Base-by-base conservation (phyloP, 2,797 vertebrate species). In the Molothrus aeneus region DNA sequence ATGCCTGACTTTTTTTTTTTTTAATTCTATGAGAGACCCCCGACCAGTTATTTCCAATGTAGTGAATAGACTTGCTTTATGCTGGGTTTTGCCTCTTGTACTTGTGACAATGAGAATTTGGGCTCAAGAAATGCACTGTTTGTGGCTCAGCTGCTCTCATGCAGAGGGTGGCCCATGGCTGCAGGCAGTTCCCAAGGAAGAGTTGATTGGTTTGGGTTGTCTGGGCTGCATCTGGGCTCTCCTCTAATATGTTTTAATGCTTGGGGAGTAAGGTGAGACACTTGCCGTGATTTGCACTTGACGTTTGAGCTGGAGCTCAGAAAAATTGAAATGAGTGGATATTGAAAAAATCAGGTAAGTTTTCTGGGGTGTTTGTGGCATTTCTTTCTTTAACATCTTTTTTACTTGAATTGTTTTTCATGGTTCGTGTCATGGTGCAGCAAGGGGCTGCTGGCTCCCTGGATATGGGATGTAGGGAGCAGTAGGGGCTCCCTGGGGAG, bases 141-240 rank as follows among this genome's bases (percentile, higher is more conserved):
- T 42, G 19, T 70, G 48, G 40, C 43, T 51, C 28, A 66, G 43
- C 50, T 61, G 12, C 26, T 53, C 19, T 53, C 22, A 6, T 36
- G 22, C 43, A 36, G 28, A 70, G 31, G 15, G 21, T 28, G 38
- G 15, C 6, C 60, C 17, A 2, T 0, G 2, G 2, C 2, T 61
- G 28, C 0, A 0, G 70, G n/a, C 61, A 32, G 17, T 20, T 85
- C 64, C 25, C 0, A 0, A 13, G 8, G 26, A 36, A 54, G 31
- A 24, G 20, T 17, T 3, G 8, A 50, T 31, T 83, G 72, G 8
- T 84, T 77, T 80, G 36, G 10, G 7, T 47, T 15, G 17, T 28
- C 22, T 25, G 7, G 24, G 40, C 4, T 57, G n/a, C 3, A 1
- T 59, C 68, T 86, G 36, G 17, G 2, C 40, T 64, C 8, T 42